phyloP scores from a whole-genome alignment of 2,888 invertebrate genomes.

The Zonitis immaculata region DNA sequence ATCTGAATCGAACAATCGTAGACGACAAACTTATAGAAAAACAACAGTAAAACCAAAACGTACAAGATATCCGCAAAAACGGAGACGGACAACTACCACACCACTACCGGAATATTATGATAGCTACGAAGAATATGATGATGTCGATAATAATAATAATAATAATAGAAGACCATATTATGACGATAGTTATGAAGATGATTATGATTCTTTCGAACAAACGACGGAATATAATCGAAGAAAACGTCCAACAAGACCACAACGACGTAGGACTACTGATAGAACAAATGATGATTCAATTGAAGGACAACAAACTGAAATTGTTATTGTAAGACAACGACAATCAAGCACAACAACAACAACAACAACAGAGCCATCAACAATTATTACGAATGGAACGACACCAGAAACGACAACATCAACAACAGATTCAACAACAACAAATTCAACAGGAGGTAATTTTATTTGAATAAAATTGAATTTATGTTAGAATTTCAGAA shows the following conservation, averaged over 20 bases:
- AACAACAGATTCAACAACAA: constrained; percentile 38
- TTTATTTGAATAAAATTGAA: neutral
- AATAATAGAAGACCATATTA: constrained; percentile 20
- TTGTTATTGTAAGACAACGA: constrained; percentile 17
- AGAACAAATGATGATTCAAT: constrained; percentile 15
- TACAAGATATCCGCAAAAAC: constrained; percentile 23
- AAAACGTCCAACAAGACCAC: constrained; percentile 20
- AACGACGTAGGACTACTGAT: constrained; percentile 9
- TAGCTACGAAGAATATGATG: constrained; percentile 31
- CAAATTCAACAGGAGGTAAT: constrained; percentile 30
- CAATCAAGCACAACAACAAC: constrained; percentile 18
- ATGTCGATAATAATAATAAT: too few species aligned
- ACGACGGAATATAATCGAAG: constrained; percentile 25
- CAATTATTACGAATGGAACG: constrained; percentile 23
- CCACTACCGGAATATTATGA: constrained; percentile 28
- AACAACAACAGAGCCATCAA: constrained; percentile 18
- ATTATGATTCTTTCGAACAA: constrained; percentile 25
- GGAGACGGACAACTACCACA: constrained; percentile 22
- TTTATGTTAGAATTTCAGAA: constrained; percentile 16
- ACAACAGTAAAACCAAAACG: constrained; percentile 15
- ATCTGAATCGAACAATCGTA: constrained; percentile 18
- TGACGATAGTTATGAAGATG: constrained; percentile 19
- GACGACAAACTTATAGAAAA: constrained; percentile 10
- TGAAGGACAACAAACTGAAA: constrained; percentile 19
- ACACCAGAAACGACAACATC: constrained; percentile 19